Conservation (phyloP, 2,113 vertebrate species). For the Patagioenas fasciata region DNA sequence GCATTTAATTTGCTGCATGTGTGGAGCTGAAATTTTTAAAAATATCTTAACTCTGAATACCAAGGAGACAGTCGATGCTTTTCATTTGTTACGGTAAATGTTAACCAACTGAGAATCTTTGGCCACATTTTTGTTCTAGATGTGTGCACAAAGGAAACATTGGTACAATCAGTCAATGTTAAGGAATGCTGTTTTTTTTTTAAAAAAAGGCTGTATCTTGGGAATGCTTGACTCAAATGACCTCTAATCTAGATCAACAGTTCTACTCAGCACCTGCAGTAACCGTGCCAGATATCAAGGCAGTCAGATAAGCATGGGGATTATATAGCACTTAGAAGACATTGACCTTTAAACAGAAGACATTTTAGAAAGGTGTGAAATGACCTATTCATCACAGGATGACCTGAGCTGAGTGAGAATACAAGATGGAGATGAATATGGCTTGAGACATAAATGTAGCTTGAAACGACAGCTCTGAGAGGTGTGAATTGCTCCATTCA, state of each 20-base stretch:
- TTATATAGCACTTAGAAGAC: conserved; percentile 14
- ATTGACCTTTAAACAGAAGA: background rate
- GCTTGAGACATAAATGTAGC: background rate
- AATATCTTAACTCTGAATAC: background rate
- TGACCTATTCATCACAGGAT: background rate
- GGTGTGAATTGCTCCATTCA: background rate
- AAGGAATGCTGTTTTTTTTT: background rate
- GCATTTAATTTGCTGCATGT: background rate
- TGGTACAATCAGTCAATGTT: background rate
- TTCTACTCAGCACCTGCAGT: background rate
- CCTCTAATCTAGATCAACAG: background rate
- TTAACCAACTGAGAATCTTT: background rate
- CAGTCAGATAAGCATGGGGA: conserved; percentile 3
- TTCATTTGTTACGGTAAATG: background rate
- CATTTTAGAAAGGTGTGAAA: conserved; percentile 21
- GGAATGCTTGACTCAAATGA: conserved; percentile 6
- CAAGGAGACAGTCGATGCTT: background rate
- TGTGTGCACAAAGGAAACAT: background rate
- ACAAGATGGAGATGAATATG: background rate
- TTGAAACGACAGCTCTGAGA: background rate
- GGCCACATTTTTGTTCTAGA: background rate
- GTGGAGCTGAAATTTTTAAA: background rate
- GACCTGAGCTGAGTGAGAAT: background rate
- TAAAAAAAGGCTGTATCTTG: background rate
- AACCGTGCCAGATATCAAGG: background rate